These are phyloP conservation scores for Agonopterix alstromeriana DNA, from an alignment of 2,888 invertebrate genomes.

Conservation along the genomic window DNA sequence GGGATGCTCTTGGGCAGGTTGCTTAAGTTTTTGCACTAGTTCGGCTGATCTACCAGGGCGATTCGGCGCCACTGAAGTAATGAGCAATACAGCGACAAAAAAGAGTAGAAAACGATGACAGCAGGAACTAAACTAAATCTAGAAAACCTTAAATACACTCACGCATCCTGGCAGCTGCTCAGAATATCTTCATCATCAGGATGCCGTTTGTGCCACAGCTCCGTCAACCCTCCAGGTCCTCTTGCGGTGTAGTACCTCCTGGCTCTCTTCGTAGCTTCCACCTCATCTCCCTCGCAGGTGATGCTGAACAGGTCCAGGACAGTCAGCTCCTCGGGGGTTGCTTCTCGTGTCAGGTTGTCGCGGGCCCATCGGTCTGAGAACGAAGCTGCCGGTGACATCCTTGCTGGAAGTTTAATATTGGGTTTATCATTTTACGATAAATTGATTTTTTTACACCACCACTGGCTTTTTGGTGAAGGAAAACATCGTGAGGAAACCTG, in stretches of 20 bases:
- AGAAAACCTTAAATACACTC: slow-evolving; percentile 22
- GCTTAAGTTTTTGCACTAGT: no score
- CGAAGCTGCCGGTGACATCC: slow-evolving; percentile 72
- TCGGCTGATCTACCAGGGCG: no score
- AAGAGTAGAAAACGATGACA: no score
- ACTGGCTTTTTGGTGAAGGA: no score
- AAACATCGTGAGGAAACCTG: no score
- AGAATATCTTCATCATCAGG: slow-evolving; percentile 66
- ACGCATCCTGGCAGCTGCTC: slow-evolving; percentile 69
- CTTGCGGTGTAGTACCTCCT: slow-evolving; percentile 56
- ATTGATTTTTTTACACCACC: no score
- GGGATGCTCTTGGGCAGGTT: no score
- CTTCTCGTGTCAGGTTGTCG: slow-evolving; percentile 54
- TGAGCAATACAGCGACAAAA: no score
- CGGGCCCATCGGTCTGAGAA: slow-evolving; percentile 69
- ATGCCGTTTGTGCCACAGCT: slow-evolving; percentile 57
- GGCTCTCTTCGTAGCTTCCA: slow-evolving; percentile 53
- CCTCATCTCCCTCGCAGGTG: slow-evolving; percentile 53
- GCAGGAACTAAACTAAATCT: no score
- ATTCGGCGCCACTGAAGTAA: no score
- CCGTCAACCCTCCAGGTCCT: slow-evolving; percentile 54
- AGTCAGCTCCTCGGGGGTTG: slow-evolving; percentile 44
- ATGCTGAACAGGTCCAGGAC: slow-evolving; percentile 46
- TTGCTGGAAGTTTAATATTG: slow-evolving; percentile 25
- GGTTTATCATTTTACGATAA: no score